Evolutionary conservation across 2,888 invertebrate genomes (phyloP).

Genomic region (Acanthoscelides obtectus): DNA sequence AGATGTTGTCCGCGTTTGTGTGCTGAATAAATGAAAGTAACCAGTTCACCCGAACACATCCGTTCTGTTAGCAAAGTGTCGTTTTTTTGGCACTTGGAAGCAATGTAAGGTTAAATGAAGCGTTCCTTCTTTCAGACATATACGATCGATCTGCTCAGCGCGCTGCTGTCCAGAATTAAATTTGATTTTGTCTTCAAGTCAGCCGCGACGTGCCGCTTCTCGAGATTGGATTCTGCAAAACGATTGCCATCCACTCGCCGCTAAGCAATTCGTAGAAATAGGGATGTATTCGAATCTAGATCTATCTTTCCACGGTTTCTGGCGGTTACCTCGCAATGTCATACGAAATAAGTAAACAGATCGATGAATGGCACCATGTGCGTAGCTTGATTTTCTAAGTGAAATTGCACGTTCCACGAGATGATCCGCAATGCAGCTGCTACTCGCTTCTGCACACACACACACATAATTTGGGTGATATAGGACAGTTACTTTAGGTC

Average conservation of each 20-base stretch:
- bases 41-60: not conserved
- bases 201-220: not conserved
- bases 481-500: no score
- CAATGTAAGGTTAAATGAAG: not conserved
- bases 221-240: not conserved
- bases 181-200: not conserved
- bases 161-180: not conserved
- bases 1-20: not conserved
- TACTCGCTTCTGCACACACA: no score
- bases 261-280: not conserved
- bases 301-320: no score
- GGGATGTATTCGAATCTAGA: not conserved
- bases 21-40: not conserved
- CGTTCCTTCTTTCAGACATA: not conserved
- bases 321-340: no score
- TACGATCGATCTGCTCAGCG: not conserved
- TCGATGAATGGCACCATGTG: no score
- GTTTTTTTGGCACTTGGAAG: not conserved
- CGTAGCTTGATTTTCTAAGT: no score
- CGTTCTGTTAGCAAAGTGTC: not conserved
- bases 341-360: no score
- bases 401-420: no score
- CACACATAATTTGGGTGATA: no score
- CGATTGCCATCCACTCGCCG: not conserved
- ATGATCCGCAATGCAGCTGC: no score